phyloP scores from a whole-genome alignment of 2,888 invertebrate genomes.

The Pseudococcus viburni region DNA sequence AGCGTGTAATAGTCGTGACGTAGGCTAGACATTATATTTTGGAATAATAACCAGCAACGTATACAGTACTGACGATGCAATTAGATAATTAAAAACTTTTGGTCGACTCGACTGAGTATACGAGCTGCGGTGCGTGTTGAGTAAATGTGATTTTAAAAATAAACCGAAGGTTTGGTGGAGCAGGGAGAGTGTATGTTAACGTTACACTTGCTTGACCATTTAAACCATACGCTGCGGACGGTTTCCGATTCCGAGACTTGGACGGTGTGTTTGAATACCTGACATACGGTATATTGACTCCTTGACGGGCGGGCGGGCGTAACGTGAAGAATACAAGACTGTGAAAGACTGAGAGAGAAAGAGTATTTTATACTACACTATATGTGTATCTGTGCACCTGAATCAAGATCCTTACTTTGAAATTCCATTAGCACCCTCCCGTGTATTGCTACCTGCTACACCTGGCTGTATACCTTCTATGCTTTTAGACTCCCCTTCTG shows the following conservation, averaged over 20 bases:
- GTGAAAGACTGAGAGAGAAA: not conserved
- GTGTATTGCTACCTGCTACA: slow-evolving; percentile 61
- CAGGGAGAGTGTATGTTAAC: not conserved
- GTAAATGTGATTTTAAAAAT: slow-evolving; percentile 30
- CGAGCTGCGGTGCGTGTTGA: not conserved
- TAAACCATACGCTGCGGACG: slow-evolving; percentile 17
- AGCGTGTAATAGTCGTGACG: slow-evolving; percentile 26
- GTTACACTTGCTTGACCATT: slow-evolving; percentile 49
- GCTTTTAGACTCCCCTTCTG: slow-evolving; percentile 39
- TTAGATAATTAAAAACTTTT: slow-evolving; percentile 37
- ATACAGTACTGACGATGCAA: not conserved
- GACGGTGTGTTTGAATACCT: slow-evolving; percentile 28
- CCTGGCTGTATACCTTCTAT: slow-evolving; percentile 28
- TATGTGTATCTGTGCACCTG: slow-evolving; percentile 49
- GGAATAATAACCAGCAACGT: slow-evolving; percentile 1
- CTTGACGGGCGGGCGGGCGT: not conserved
- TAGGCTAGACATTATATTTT: not conserved
- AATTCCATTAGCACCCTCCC: slow-evolving; percentile 63
- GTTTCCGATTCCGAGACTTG: not conserved
- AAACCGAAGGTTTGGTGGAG: not conserved
- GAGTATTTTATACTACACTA: not conserved
- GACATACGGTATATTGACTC: slow-evolving; percentile 40
- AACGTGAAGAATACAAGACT: not conserved
- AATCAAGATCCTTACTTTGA: slow-evolving; percentile 60
- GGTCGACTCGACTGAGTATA: not conserved